These are phyloP conservation scores for Herminia tarsipennalis DNA, from an alignment of 2,888 invertebrate species.

Conservation along the genomic window DNA sequence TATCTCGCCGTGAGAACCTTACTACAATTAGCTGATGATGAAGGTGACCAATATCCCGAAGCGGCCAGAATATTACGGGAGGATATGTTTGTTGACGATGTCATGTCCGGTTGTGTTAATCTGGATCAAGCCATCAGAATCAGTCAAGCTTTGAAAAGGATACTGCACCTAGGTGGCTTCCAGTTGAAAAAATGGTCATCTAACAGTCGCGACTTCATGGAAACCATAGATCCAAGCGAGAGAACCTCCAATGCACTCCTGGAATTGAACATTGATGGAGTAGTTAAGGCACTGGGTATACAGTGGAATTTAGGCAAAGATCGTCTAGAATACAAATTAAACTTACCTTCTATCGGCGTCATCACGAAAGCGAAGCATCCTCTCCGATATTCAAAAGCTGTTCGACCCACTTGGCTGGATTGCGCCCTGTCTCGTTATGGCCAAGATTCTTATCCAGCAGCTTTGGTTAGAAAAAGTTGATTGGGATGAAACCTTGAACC, in stretches of 20 bases:
- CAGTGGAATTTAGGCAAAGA: conserved; percentile 5
- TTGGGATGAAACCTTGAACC: conserved; percentile 26
- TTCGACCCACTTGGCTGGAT: conserved; percentile 38
- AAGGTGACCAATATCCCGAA: background rate
- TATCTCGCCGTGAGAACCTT: background rate
- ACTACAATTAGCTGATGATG: background rate
- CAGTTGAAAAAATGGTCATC: conserved; percentile 10
- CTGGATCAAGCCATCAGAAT: background rate
- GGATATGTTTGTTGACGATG: background rate
- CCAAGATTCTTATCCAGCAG: conserved; percentile 29
- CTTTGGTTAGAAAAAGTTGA: conserved; percentile 22
- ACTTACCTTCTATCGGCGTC: background rate
- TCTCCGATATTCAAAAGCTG: conserved; percentile 21
- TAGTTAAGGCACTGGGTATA: conserved; percentile 4
- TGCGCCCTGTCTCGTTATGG: conserved; percentile 25
- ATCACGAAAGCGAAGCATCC: conserved; percentile 34
- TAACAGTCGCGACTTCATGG: conserved; percentile 2
- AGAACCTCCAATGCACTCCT: background rate
- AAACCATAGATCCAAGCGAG: background rate
- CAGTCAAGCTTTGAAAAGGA: background rate
- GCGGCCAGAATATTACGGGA: background rate
- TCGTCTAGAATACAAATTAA: conserved; percentile 20
- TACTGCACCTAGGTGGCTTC: conserved; percentile 5
- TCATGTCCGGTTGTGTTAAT: background rate
- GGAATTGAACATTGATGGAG: conserved; percentile 5